Conservation (phyloP, 2,888 invertebrate genomes). For the Archips xylosteana region DNA sequence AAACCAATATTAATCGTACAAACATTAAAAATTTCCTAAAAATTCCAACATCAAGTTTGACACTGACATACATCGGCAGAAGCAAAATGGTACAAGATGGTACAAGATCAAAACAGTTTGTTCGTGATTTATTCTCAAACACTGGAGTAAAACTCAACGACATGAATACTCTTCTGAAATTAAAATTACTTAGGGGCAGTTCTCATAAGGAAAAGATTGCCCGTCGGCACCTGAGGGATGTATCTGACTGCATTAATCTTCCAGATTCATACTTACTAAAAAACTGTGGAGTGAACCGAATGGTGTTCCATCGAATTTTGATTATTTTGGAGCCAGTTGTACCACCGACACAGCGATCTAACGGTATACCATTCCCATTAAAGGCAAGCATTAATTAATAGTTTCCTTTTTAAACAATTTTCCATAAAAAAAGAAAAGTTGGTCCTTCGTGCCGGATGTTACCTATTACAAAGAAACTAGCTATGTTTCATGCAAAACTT, state of each 20-base stretch:
- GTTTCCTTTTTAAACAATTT: background rate
- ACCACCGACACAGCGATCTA: conserved; percentile 64
- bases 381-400: conserved; percentile 53
- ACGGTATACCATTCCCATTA: conserved; percentile 67
- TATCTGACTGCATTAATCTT: conserved; percentile 58
- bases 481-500: no score
- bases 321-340: conserved; percentile 64
- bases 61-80: background rate
- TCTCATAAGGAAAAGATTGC: conserved; percentile 58
- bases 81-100: background rate
- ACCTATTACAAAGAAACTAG: no score
- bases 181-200: conserved; percentile 62
- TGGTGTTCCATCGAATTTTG: conserved; percentile 60
- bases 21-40: background rate
- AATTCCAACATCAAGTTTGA: background rate
- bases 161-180: conserved; percentile 62
- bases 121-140: background rate
- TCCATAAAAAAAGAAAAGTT: background rate
- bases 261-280: conserved; percentile 62
- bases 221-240: conserved; percentile 55
- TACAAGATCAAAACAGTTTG: background rate
- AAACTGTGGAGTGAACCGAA: conserved; percentile 60
- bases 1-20: background rate
- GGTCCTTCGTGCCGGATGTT: conserved; percentile 29
- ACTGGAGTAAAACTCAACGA: background rate